Conservation (phyloP, 2,113 vertebrate species). For the Microtus richardsoni region DNA sequence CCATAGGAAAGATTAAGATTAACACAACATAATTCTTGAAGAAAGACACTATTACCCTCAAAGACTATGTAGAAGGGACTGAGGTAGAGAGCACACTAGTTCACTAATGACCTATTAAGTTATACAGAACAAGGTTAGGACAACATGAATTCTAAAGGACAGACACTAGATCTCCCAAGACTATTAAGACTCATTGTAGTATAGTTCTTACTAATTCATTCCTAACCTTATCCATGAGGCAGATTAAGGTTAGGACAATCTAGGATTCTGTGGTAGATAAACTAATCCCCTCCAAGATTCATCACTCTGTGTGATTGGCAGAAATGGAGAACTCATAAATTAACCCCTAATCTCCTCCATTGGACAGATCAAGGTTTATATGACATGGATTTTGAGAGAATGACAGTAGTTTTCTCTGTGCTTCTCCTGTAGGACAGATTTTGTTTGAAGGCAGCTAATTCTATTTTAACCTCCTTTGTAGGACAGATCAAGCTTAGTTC, state of each 20-base stretch:
- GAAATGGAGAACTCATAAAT: background rate
- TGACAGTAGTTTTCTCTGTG: background rate
- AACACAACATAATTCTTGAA: background rate
- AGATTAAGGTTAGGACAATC: background rate
- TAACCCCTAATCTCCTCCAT: background rate
- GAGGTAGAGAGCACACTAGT: background rate
- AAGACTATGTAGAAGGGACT: background rate
- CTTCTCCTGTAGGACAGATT: background rate
- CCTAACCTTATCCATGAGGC: background rate
- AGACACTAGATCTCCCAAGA: background rate
- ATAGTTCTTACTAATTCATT: background rate
- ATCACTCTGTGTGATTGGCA: background rate
- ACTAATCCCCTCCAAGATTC: background rate
- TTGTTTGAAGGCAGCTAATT: background rate
- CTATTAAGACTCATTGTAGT: background rate
- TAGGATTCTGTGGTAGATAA: background rate
- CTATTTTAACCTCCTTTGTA: background rate
- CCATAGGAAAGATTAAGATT: background rate
- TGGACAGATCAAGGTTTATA: background rate
- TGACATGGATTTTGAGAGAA: background rate
- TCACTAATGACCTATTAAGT: background rate
- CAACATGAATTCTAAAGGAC: background rate
- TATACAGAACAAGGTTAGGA: background rate
- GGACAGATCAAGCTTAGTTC: background rate
- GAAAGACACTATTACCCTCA: background rate